A percentile compares a stretch with the other conserved stretches of the same genome.
phyloP scores from a whole-genome alignment of 2,797 vertebrate species.

The Leptoclinus maculatus region DNA sequence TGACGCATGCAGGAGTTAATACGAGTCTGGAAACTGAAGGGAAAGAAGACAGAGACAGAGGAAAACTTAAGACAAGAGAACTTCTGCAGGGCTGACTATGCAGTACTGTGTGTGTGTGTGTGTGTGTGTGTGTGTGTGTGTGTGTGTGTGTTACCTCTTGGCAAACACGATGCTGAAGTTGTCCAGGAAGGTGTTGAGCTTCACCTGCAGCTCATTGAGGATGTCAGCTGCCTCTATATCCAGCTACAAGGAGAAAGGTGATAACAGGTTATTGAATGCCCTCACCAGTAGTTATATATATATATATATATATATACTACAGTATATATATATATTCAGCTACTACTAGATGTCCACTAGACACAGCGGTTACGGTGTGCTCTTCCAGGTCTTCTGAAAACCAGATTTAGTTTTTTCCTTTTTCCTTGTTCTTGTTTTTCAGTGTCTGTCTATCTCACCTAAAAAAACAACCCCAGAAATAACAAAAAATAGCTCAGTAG shows the following conservation, averaged over 20 bases:
- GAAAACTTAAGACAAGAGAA: background rate
- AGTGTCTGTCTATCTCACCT: background rate
- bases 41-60: background rate
- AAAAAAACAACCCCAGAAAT: background rate
- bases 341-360: background rate
- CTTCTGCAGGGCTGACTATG: background rate
- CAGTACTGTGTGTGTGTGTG: background rate
- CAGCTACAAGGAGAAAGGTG: conserved; percentile 79
- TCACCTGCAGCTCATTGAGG: conserved; percentile 89
- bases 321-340: background rate
- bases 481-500: background rate
- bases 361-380: background rate
- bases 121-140: conserved; percentile 1
- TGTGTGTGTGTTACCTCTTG: conserved; percentile 87
- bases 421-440: background rate
- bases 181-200: conserved; percentile 90
- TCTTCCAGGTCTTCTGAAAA: background rate
- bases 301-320: no score
- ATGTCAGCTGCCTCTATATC: conserved; percentile 93
- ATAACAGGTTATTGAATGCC: conserved; percentile 4
- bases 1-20: conserved; percentile 93
- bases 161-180: conserved; percentile 93
- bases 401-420: background rate
- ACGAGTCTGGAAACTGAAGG: conserved; percentile 90
- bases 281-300: background rate